phyloP scores from a whole-genome alignment of 1,140 invertebrate genomes.

The Zaprionus ghesquierei region DNA sequence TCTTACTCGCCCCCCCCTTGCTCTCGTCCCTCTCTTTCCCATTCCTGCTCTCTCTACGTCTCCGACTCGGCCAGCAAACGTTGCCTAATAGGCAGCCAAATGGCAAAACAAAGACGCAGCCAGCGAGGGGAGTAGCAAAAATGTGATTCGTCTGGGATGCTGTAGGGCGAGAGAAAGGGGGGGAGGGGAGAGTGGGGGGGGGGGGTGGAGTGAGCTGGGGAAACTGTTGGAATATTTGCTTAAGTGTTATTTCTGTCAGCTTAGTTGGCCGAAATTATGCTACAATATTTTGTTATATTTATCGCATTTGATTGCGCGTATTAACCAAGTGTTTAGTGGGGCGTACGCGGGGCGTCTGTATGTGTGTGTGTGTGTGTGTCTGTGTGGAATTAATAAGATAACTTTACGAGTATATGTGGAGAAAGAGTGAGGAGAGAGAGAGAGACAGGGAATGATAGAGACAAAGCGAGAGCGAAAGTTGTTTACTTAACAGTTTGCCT shows the following conservation, averaged over 20 bases:
- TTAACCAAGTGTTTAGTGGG: slow-evolving; percentile 67
- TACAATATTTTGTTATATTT: slow-evolving; percentile 79
- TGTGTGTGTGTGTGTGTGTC: slow-evolving; percentile 38
- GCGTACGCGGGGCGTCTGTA: slow-evolving; percentile 21
- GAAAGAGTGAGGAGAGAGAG: slow-evolving; percentile 3
- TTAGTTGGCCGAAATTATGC: slow-evolving; percentile 73
- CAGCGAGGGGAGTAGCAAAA: not conserved
- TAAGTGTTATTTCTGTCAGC: slow-evolving; percentile 80
- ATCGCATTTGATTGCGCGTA: slow-evolving; percentile 80
- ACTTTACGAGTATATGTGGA: slow-evolving; percentile 52
- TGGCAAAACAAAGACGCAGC: slow-evolving; percentile 55
- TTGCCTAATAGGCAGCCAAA: slow-evolving; percentile 67
- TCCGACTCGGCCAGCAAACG: slow-evolving; percentile 56
- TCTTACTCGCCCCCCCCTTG: too few species aligned
- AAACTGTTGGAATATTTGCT: slow-evolving; percentile 67
- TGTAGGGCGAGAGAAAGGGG: not conserved
- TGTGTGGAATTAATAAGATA: slow-evolving; percentile 76
- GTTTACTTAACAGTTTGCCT: slow-evolving; percentile 81
- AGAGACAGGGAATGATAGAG: not conserved
- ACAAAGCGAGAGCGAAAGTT: slow-evolving; percentile 48
- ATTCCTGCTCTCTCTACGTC: not conserved
- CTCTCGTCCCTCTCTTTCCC: not conserved
- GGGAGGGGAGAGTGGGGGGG: not conserved
- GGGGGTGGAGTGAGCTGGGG: slow-evolving; percentile 8
- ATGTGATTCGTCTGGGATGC: not conserved